phyloP scores from a whole-genome alignment of 2,797 vertebrate genomes.

The Trachops cirrhosus region DNA sequence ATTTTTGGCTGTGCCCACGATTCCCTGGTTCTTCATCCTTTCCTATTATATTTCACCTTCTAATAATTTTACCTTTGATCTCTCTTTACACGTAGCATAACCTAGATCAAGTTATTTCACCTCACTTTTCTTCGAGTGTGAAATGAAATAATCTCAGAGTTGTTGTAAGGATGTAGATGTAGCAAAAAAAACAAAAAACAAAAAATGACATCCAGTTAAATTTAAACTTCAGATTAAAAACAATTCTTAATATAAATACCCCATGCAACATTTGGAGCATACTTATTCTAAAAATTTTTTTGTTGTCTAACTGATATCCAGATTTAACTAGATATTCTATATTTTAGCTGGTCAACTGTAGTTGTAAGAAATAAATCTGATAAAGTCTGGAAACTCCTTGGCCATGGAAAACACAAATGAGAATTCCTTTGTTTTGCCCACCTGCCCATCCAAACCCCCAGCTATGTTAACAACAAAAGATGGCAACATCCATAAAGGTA shows the following conservation, averaged over 20 bases:
- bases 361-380: not conserved
- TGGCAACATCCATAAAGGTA: not conserved
- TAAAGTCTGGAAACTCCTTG: not conserved
- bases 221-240: constrained; percentile 22
- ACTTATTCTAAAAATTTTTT: not conserved
- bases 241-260: not conserved
- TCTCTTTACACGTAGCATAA: not conserved
- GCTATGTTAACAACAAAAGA: not conserved
- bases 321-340: not conserved
- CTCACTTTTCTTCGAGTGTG: not conserved
- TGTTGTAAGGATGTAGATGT: not conserved
- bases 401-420: not conserved
- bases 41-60: not conserved
- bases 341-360: not conserved
- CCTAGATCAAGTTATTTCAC: not conserved
- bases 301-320: not conserved
- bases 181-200: not conserved
- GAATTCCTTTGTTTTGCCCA: not conserved
- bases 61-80: not conserved
- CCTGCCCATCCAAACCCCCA: not conserved
- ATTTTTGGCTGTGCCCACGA: not conserved
- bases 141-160: not conserved
- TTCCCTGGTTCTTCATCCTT: not conserved
- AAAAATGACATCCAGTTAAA: not conserved
- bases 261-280: not conserved